Evolutionary conservation across 2,888 invertebrate genomes (phyloP).

Genomic region (Andrena trimmerana): DNA sequence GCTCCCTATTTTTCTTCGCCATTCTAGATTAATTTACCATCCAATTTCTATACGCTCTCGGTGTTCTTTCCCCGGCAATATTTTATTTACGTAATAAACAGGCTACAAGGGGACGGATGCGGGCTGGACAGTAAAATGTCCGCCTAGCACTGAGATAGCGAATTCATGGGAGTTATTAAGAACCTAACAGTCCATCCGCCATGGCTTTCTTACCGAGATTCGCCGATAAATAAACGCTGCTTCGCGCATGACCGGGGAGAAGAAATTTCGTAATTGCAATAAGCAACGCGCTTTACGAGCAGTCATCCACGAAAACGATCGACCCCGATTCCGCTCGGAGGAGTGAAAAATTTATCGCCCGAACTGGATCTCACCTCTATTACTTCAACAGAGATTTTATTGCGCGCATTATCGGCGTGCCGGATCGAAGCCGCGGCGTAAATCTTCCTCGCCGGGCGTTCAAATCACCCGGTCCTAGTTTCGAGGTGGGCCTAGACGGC

Average conservation of each 20-base stretch:
- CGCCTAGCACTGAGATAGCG: background rate
- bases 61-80: background rate
- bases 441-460: conserved; percentile 37
- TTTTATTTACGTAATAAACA: background rate
- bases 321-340: conserved; percentile 17
- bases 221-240: conserved; percentile 20
- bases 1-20: no score
- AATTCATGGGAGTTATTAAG: conserved; percentile 31
- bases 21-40: background rate
- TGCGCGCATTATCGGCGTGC: conserved; percentile 13
- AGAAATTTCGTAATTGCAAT: conserved; percentile 43
- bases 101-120: background rate
- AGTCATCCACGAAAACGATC: conserved; percentile 3
- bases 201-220: conserved; percentile 7
- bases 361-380: conserved; percentile 30
- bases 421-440: conserved; percentile 21
- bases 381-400: conserved; percentile 40
- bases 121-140: conserved; percentile 1
- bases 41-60: background rate
- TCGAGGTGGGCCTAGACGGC: background rate
- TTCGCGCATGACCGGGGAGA: background rate
- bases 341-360: conserved; percentile 43
- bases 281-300: conserved; percentile 48
- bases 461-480: conserved; percentile 27
- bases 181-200: background rate